phyloP scores from a whole-genome alignment of 2,888 invertebrate genomes.

The Listrodromus nycthemerus region DNA sequence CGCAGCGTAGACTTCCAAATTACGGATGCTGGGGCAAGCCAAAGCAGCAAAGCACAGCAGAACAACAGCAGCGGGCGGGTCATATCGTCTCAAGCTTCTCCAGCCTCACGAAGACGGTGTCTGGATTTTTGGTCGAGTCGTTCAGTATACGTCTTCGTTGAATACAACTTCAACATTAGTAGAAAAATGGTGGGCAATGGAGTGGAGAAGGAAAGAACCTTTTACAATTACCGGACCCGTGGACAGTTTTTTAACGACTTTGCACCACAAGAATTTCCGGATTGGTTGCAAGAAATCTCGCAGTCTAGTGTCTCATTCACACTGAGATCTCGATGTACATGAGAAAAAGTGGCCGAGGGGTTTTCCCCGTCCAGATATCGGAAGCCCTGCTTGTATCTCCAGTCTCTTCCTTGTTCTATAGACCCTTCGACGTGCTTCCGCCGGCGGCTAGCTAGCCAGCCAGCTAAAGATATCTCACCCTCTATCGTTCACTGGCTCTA shows the following conservation, averaged over 20 bases:
- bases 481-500: slow-evolving; percentile 48
- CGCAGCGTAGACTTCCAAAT: slow-evolving; percentile 77
- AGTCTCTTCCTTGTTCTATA: slow-evolving; percentile 37
- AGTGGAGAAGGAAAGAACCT: background rate
- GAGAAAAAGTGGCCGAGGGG: slow-evolving; percentile 51
- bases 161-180: slow-evolving; percentile 27
- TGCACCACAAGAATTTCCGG: slow-evolving; percentile 28
- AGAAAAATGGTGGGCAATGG: background rate
- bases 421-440: slow-evolving; percentile 46
- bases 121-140: slow-evolving; percentile 38
- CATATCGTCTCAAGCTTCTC: slow-evolving; percentile 25
- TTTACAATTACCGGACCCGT: background rate
- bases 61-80: slow-evolving; percentile 18
- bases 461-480: slow-evolving; percentile 51
- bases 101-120: slow-evolving; percentile 28
- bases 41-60: slow-evolving; percentile 34
- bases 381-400: slow-evolving; percentile 55
- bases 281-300: slow-evolving; percentile 20
- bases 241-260: background rate
- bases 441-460: slow-evolving; percentile 49
- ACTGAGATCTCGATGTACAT: slow-evolving; percentile 67
- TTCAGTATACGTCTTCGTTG: slow-evolving; percentile 39
- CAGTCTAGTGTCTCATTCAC: slow-evolving; percentile 53
- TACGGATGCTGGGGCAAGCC: slow-evolving; percentile 69
- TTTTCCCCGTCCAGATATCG: slow-evolving; percentile 61